phyloP scores from a whole-genome alignment of 2,797 vertebrate species.

The Poeciliopsis infans region DNA sequence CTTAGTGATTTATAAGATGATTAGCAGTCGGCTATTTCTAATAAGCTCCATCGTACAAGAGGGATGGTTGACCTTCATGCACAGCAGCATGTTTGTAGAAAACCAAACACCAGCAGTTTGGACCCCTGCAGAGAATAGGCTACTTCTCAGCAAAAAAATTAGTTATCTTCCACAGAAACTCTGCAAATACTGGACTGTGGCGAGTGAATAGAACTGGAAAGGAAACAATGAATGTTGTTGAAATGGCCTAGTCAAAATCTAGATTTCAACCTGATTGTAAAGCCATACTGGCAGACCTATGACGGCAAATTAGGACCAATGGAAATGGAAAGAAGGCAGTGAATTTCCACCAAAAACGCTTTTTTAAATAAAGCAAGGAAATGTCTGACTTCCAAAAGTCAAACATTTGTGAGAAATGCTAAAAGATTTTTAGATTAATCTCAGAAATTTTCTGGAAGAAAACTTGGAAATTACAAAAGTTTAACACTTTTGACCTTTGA shows the following conservation, averaged over 20 bases:
- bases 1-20: not conserved
- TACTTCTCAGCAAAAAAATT: not conserved
- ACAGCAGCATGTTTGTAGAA: not conserved
- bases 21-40: not conserved
- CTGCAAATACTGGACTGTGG: not conserved
- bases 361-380: too few relatives aligned
- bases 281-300: not conserved
- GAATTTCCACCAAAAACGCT: too few relatives aligned
- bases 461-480: too few relatives aligned
- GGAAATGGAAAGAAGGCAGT: too few relatives aligned
- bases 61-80: not conserved
- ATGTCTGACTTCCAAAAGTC: too few relatives aligned
- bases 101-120: not conserved
- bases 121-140: not conserved
- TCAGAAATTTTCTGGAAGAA: too few relatives aligned
- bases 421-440: too few relatives aligned
- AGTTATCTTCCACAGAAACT: not conserved
- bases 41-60: not conserved
- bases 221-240: not conserved
- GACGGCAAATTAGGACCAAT: too few relatives aligned
- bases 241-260: not conserved
- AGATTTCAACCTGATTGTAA: not conserved
- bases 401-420: too few relatives aligned
- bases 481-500: too few relatives aligned
- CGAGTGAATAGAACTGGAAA: not conserved